Evolutionary conservation across 2,888 invertebrate species (phyloP), one percentile per base, ranked within the genome.

Genomic region (Caenorhabditis zanzibari): DNA sequence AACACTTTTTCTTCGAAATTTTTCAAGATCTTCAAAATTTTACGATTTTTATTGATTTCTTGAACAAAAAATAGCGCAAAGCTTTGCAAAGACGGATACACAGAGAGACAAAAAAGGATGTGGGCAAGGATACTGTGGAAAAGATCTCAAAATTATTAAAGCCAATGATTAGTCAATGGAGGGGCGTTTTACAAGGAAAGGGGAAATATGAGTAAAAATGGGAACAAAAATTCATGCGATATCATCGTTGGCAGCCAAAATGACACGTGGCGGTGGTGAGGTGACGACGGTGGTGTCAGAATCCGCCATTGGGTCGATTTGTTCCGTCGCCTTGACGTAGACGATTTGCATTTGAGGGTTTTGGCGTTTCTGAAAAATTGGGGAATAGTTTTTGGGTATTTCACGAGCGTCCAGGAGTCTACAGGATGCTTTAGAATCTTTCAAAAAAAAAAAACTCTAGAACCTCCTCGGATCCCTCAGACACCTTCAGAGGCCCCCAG

Each of bases 191-290:
- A 38, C 38, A 38, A 38, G 38, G 38, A 32, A 32, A n/a, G 32
- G 32, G 32, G 6, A 12, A 38, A 38, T 10, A 12, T 38, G 38
- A 12, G 6, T 38, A 12, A 38, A 38, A 38, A 38, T 12, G 6
- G 12, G 7, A 38, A 32, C 4, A 32, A 32, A 32, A 4, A 28
- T 19, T 74, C 28, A 81, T 4, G 73, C 73, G 26, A 81, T 81
- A 28, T 74, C 61, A 66, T 81, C 81, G 38, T 81, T 73, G 19
- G 81, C 81, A 3, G 81, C 73, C 32, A 81, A 22, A 32, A 81
- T 74, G 66, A 81, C 81, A 73, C 81, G 81, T 81, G 74, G 81
- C 61, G 73, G 81, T 59, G 81, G 81, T 22, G 81, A 81, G 19
- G 58, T 54, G 38, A 73, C 32, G 12, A 38, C 22, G 0, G 54